Evolutionary conservation across 2,113 vertebrate genomes (phyloP).

Genomic region (Acanthisitta chloris): DNA sequence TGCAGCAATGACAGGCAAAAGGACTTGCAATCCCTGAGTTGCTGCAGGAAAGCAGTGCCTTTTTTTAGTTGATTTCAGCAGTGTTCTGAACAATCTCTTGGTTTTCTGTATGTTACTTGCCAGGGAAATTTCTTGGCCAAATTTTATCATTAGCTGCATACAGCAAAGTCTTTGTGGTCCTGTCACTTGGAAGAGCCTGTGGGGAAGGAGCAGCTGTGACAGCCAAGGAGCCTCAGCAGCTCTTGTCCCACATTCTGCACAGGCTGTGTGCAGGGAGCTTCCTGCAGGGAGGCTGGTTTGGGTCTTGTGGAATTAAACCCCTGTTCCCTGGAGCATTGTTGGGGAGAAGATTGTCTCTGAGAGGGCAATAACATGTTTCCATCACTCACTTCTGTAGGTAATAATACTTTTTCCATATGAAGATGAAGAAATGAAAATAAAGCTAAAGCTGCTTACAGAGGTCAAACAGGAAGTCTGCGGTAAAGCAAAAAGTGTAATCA

Average conservation of each 20-base stretch:
- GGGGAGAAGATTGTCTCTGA: background rate
- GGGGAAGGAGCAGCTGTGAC: background rate
- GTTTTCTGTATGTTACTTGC: background rate
- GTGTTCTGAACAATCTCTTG: background rate
- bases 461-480: background rate
- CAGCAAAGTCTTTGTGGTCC: background rate
- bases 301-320: background rate
- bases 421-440: background rate
- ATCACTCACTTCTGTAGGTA: background rate
- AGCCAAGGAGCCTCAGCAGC: background rate
- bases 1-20: background rate
- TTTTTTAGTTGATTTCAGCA: background rate
- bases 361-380: background rate
- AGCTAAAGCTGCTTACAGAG: background rate
- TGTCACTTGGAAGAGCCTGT: fast-evolving
- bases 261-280: background rate
- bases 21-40: background rate
- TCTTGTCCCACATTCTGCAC: background rate
- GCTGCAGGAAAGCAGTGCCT: background rate
- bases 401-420: background rate
- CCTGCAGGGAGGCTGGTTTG: background rate
- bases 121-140: background rate
- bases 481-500: background rate
- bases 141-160: background rate
- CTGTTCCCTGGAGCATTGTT: background rate